Base-by-base conservation (phyloP, 2,797 vertebrate species). In the Pseudocheirus occidentalis region DNA sequence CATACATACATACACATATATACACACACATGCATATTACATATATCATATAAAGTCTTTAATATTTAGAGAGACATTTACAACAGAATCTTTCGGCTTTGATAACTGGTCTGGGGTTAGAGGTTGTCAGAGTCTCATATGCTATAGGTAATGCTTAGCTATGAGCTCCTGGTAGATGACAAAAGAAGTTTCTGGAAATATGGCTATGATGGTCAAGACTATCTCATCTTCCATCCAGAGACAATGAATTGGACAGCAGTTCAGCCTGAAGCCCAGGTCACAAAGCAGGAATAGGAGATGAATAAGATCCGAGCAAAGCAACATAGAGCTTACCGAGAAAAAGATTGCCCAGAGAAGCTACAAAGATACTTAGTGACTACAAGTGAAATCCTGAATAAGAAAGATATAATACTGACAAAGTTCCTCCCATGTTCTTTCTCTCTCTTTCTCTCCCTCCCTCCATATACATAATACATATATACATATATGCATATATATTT, bases 91-190 rank as follows among this genome's bases (percentile, higher is more conserved):
- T 55, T 94, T 58, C 91, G 50, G 62, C 90, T 95, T 92, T 55
- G 93, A 94, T 94, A 91, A 97, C 14, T 1, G 92, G 81, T n/a
- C 87, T 53, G 53, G 94, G 53, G 29, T 55, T n/a, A 34, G 62
- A 34, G 62, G 29, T 52, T 58, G 87, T 56, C 90, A 54, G 96
- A 59, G 59, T 95, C 94, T 57, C 98, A 98, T 95, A 98, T 95
- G 46, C 97, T 98, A 92, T 96, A 98, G 95, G 97, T 98, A 91
- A 93, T 94, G 55, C 95, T 98, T 53, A 97, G 98, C 56, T 98
- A 97, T 1, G 96, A 97, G 50, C 21, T 46, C 40, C 55, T 97
- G 4, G 91, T 40, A 0, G 96, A 91, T 11, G 96, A 97, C 92
- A 97, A 97, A 95, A 97, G 90, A 5, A 95, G 96, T 5, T 95